Percentiles rank a stretch among this genome's conserved stretches.
Evolutionary conservation across 2,888 invertebrate genomes (phyloP).

Genomic region (Arge pagana): DNA sequence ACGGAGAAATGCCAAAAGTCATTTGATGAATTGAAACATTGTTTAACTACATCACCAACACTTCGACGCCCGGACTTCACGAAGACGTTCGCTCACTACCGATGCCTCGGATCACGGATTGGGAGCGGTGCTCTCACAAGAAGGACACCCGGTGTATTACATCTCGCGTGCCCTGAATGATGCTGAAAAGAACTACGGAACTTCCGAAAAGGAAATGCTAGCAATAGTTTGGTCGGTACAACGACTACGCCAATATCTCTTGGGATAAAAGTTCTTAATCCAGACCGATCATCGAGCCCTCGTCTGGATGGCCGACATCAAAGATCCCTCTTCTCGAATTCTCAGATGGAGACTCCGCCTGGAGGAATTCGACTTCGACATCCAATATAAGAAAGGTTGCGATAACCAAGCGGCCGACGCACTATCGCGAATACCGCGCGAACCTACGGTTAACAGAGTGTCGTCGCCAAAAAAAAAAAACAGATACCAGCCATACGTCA

Average conservation of each 20-base stretch:
- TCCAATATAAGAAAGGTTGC: not conserved
- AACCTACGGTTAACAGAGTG: no score
- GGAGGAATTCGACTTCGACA: not conserved
- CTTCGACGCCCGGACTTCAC: conserved; percentile 36
- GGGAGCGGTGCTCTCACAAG: conserved; percentile 3
- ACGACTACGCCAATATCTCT: not conserved
- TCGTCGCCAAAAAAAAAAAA: no score
- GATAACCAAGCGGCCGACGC: not conserved
- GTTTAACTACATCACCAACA: conserved; percentile 34
- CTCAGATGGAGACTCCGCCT: not conserved
- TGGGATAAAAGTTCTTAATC: not conserved
- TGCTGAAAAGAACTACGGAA: not conserved
- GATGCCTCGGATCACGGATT: conserved; percentile 33
- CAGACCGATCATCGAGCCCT: not conserved
- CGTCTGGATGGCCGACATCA: not conserved
- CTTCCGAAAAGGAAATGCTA: not conserved
- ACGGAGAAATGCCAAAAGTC: conserved; percentile 15
- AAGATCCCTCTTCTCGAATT: not conserved
- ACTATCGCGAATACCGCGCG: not conserved
- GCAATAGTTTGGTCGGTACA: not conserved
- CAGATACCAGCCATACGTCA: no score
- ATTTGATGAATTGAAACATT: conserved; percentile 34
- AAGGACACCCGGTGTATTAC: not conserved
- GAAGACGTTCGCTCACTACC: conserved; percentile 38
- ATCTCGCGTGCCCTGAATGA: not conserved